Evolutionary conservation across 1,140 invertebrate species (phyloP).

Genomic region (Rhopalosiphum maidis): DNA sequence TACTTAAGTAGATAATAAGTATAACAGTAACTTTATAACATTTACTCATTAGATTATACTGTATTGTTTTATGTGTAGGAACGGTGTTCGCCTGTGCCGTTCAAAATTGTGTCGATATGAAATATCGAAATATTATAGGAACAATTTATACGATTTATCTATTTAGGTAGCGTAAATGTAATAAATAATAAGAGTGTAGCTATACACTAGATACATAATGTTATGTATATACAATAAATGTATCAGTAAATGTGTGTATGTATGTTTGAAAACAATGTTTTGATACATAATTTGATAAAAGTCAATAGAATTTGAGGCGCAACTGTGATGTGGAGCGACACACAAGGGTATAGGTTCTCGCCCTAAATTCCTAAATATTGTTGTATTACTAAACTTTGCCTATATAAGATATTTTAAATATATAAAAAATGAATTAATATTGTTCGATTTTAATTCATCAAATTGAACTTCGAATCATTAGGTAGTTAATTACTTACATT

Average conservation of each 20-base stretch:
- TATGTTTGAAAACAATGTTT: neutral
- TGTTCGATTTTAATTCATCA: neutral
- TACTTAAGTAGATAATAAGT: neutral
- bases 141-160: neutral
- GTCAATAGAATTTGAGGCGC: neutral
- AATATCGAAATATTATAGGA: neutral
- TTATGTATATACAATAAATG: neutral
- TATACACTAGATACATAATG: neutral
- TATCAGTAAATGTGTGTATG: neutral
- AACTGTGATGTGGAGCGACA: neutral
- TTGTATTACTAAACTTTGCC: neutral
- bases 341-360: neutral
- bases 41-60: neutral
- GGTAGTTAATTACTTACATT: neutral
- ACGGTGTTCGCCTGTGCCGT: neutral
- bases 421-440: neutral
- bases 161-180: neutral
- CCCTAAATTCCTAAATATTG: neutral
- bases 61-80: neutral
- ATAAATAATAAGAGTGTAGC: neutral
- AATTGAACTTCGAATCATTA: neutral
- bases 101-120: neutral
- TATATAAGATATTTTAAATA: neutral
- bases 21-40: neutral
- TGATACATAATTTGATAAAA: neutral